Evolutionary conservation across 2,888 invertebrate genomes (phyloP).

Genomic region (Herminia tarsipennalis): DNA sequence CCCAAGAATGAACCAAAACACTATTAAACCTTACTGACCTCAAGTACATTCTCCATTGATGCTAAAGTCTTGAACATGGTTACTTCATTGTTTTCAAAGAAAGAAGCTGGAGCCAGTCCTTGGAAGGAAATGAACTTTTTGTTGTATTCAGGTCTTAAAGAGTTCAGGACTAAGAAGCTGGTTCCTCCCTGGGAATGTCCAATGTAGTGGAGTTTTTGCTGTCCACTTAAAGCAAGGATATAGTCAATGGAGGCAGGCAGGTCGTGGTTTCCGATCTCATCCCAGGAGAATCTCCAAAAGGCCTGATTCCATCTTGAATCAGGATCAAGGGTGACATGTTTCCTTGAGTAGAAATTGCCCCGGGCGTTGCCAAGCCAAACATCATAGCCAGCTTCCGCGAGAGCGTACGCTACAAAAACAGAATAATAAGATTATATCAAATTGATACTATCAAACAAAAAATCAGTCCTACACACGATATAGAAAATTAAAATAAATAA

Average conservation of each 20-base stretch:
- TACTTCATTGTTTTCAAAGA: constrained; percentile 53
- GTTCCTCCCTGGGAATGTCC: constrained; percentile 75
- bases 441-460: neutral
- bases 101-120: constrained; percentile 69
- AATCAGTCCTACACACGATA: too few relatives aligned
- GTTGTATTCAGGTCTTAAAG: constrained; percentile 67
- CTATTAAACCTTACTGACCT: constrained; percentile 45
- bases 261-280: constrained; percentile 65
- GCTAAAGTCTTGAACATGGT: constrained; percentile 43
- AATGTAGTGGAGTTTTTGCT: constrained; percentile 62
- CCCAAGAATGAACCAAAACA: neutral
- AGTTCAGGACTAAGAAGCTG: constrained; percentile 63
- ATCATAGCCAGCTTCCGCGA: constrained; percentile 88
- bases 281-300: constrained; percentile 70
- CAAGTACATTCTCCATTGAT: constrained; percentile 48
- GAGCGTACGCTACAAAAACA: constrained; percentile 56
- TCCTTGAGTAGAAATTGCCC: constrained; percentile 88
- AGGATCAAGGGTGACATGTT: constrained; percentile 50
- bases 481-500: too few relatives aligned
- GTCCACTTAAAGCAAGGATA: constrained; percentile 49
- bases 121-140: constrained; percentile 67
- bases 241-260: constrained; percentile 60
- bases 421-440: neutral
- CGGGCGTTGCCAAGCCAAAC: constrained; percentile 93
- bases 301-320: constrained; percentile 42